Evolutionary conservation across 1,140 invertebrate genomes (phyloP), one percentile per base, ranked within the genome.

Genomic region (Diprion similis): DNA sequence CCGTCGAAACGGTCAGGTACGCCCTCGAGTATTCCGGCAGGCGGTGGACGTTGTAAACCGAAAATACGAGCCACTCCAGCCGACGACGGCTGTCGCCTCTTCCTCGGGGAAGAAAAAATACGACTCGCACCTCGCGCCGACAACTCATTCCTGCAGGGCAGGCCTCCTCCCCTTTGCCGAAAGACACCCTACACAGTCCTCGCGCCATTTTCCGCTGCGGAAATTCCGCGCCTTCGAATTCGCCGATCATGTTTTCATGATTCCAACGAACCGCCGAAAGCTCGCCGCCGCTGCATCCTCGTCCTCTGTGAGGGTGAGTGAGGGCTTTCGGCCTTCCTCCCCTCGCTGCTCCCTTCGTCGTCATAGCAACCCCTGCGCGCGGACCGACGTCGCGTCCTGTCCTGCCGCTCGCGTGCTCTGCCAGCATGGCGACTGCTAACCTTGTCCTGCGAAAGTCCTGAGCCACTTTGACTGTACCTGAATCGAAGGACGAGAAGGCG

Each of bases 341-440:
- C 83, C 80, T 81, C 78, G 76, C 81, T 73, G 85, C 51, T 59
- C 51, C 51, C 51, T 59, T 59, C 51, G 51, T 87, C 81, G 80
- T 85, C 86, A 87, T 87, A 81, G 85, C 83, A 87, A 87, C 86
- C 82, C 86, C 86, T 82, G n/a, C 51, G 75, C 77, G 79, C 77
- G 81, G 79, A 77, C 82, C 80, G 82, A 81, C 80, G 80, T 80
- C 80, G 80, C 80, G 80, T 83, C 80, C 74, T 84, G 79, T 84
- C 81, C 81, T 84, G 81, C 77, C 77, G 79, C 80, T 81, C 81
- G 78, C 78, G 79, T 79, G 83, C 82, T 81, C 84, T 85, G 77
- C 80, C 78, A 84, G 82, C 81, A 84, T 85, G 84, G 84, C 85
- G 85, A 85, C 82, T 84, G 77, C 80, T 83, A 83, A 81, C 82